These are phyloP conservation scores for Phoebastria nigripes DNA, from an alignment of 2,797 vertebrate species.

Conservation along the genomic window DNA sequence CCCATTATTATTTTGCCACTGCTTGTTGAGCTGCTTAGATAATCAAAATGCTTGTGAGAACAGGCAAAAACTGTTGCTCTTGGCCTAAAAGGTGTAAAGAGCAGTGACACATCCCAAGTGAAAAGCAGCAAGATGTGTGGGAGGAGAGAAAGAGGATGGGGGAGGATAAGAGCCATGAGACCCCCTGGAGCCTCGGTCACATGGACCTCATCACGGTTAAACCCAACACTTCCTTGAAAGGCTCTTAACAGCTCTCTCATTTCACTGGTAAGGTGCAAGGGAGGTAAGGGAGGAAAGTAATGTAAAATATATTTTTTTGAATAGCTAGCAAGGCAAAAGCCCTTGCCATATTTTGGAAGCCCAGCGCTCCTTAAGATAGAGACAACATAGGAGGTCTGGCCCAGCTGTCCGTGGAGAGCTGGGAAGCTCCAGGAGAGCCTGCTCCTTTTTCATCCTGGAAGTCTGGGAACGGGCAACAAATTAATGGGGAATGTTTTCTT, in stretches of 20 bases:
- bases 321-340: not conserved
- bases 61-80: not conserved
- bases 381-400: not conserved
- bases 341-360: not conserved
- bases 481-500: not conserved
- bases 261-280: not conserved
- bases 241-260: not conserved
- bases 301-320: not conserved
- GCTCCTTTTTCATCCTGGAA: not conserved
- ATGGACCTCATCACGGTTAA: accelerated
- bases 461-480: not conserved
- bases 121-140: not conserved
- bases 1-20: not conserved
- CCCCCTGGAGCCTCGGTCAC: not conserved
- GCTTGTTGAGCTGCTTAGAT: not conserved
- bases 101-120: not conserved
- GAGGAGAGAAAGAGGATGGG: not conserved
- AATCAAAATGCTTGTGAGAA: slow-evolving; percentile 22
- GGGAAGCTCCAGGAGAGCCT: not conserved
- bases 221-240: not conserved
- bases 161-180: not conserved
- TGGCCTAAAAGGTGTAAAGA: not conserved
- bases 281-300: not conserved
- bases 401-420: not conserved
- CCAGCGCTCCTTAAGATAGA: not conserved